A percentile compares a stretch with the other conserved stretches of the same genome.
Evolutionary conservation across 2,888 invertebrate genomes (phyloP).

Genomic region (Polymixis lichenea): DNA sequence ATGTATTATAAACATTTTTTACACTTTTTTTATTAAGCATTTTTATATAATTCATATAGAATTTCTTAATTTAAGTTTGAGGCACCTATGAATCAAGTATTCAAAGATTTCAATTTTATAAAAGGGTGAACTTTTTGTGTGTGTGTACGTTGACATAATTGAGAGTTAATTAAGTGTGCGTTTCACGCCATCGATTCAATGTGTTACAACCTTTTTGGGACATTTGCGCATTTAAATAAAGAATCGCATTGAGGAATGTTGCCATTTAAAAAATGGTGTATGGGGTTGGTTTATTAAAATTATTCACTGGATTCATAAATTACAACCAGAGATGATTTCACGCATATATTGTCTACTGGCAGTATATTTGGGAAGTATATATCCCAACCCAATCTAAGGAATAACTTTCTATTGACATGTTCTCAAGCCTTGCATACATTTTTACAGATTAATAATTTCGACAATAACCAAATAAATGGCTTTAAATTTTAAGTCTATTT

Average conservation of each 20-base stretch:
- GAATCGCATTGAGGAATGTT: constrained; percentile 26
- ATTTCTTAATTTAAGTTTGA: constrained; percentile 41
- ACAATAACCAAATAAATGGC: not conserved
- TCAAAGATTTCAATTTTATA: constrained; percentile 1
- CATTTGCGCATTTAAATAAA: constrained; percentile 15
- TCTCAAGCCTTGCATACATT: not conserved
- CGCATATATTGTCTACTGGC: not conserved
- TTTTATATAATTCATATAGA: constrained; percentile 50
- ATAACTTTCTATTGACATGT: not conserved
- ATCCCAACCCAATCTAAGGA: not conserved
- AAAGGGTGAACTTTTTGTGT: constrained; percentile 4
- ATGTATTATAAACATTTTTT: constrained; percentile 61
- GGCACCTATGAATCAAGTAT: constrained; percentile 43
- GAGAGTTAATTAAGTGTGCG: constrained; percentile 7
- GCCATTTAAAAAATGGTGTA: not conserved
- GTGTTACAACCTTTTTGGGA: constrained; percentile 29
- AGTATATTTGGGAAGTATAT: not conserved
- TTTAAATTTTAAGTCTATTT: not conserved
- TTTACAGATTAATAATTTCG: constrained; percentile 1
- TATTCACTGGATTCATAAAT: constrained; percentile 4
- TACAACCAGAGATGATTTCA: not conserved
- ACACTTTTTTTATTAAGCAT: constrained; percentile 53
- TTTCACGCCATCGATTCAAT: constrained; percentile 3
- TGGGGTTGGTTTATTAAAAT: not conserved
- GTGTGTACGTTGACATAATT: constrained; percentile 17